Base-by-base conservation (phyloP, 2,113 vertebrate genomes). In the Malaclemys terrapin region DNA sequence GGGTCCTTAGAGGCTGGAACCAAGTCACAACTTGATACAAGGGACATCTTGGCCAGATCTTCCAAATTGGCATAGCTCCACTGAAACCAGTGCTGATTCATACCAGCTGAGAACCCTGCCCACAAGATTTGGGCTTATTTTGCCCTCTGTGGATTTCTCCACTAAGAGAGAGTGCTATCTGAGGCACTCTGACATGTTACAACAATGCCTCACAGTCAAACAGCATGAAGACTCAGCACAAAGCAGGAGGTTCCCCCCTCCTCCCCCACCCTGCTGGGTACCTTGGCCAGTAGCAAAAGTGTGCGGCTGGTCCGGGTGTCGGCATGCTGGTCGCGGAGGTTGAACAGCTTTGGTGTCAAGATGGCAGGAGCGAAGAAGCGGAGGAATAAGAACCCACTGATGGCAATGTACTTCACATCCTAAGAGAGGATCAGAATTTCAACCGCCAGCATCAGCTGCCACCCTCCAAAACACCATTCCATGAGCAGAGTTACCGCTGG, bases 311-410 rank as follows among this genome's bases (percentile, higher is more conserved):
- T 99, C 84, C 99, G 98, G 1, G 99, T 98, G 53, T 99, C 99
- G 0, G 99, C 98, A 0, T 99, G 99, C 91, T 99, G 99, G 89
- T 99, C 99, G 89, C 98, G 97, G 92, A 99, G 98, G 94, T 99
- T 95, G 88, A 99, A 99, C 92, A 99, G 98, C 97, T 99, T 99
- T 0, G 99, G 99, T 1, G 99, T 99, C 93, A 99, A 98, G 95
- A 99, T 98, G 1, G 99, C 99, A 0, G 99, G 99, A 2, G 99
- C 99, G 0, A 99, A 99, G 93, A 99, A 99, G 6, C 98, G 98
- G 91, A 99, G 98, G 97, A 99, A 99, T 92, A 99, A 98, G 85
- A 99, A 99, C 29, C 98, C 99, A 0, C 99, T 99, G 95, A 99
- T 99, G 89, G 99, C 99, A 93, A 99, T 96, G 97, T 99, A 99